A percentile compares a stretch with the other conserved stretches of the same genome.
Conservation (phyloP, 2,113 vertebrate species). For the Peromyscus leucopus region DNA sequence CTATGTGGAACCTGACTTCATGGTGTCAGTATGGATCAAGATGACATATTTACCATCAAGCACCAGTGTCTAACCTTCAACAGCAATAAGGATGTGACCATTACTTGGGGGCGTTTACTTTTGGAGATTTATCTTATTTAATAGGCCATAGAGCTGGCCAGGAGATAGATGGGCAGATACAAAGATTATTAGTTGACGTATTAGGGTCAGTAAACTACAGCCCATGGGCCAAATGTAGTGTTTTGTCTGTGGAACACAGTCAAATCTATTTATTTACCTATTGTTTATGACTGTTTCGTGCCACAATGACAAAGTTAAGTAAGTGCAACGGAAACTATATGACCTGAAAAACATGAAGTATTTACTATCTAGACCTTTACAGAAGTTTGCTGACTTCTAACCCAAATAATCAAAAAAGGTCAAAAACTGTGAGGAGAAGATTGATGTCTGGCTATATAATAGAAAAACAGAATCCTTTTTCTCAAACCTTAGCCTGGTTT, state of each 20-base stretch:
- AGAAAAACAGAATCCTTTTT: slow-evolving; percentile 56
- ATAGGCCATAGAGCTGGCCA: background rate
- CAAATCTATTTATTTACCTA: slow-evolving; percentile 56
- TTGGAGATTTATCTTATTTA: background rate
- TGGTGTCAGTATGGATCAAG: background rate
- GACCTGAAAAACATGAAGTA: slow-evolving; percentile 27
- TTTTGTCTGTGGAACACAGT: background rate
- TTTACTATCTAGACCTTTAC: slow-evolving; percentile 35
- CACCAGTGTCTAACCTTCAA: background rate
- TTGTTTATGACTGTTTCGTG: slow-evolving; percentile 52
- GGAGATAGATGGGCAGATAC: background rate
- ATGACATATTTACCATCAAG: slow-evolving; percentile 20
- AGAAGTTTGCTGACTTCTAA: slow-evolving; percentile 53
- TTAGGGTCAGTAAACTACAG: background rate
- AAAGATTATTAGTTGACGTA: slow-evolving; percentile 26
- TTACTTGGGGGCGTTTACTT: background rate
- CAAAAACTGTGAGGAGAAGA: slow-evolving; percentile 62
- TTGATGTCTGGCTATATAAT: slow-evolving; percentile 27
- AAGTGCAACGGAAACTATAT: slow-evolving; percentile 3
- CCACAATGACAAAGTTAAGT: slow-evolving; percentile 55
- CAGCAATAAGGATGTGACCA: background rate
- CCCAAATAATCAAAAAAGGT: slow-evolving; percentile 61
- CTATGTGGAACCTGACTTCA: background rate
- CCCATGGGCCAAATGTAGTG: slow-evolving; percentile 8
- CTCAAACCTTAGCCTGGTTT: slow-evolving; percentile 27